Evolutionary conservation across 2,888 invertebrate genomes (phyloP).

Genomic region (Boloria selene): DNA sequence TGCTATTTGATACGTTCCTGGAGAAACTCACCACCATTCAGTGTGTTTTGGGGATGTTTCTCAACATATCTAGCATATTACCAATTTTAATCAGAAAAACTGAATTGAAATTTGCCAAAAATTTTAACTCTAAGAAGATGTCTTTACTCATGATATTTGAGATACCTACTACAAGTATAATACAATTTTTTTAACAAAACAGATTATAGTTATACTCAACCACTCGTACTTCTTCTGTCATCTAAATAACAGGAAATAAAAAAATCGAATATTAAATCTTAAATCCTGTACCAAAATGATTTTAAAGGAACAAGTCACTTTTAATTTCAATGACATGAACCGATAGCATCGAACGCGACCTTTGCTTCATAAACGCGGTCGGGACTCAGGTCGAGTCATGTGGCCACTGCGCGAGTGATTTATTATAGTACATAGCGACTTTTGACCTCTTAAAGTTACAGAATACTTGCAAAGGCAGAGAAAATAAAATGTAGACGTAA

Average conservation of each 20-base stretch:
- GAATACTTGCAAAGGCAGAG: neutral
- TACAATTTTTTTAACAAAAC: too few species aligned
- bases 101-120: too few species aligned
- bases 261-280: neutral
- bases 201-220: too few species aligned
- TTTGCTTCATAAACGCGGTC: conserved; percentile 72
- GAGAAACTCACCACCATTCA: too few species aligned
- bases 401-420: conserved; percentile 51
- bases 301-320: conserved; percentile 59
- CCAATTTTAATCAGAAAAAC: too few species aligned
- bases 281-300: conserved; percentile 13
- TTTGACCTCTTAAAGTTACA: conserved; percentile 15
- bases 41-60: too few species aligned
- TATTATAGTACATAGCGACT: conserved; percentile 11
- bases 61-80: too few species aligned
- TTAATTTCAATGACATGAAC: conserved; percentile 66
- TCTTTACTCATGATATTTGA: too few species aligned
- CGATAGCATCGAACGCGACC: conserved; percentile 72
- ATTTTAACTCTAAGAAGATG: too few species aligned
- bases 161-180: too few species aligned
- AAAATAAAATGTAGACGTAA: neutral
- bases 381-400: conserved; percentile 59
- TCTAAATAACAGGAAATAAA: too few species aligned
- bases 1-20: too few species aligned
- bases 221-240: neutral